These are phyloP conservation scores for Dermatemys mawii DNA, from an alignment of 2,113 vertebrate genomes.

Conservation along the genomic window DNA sequence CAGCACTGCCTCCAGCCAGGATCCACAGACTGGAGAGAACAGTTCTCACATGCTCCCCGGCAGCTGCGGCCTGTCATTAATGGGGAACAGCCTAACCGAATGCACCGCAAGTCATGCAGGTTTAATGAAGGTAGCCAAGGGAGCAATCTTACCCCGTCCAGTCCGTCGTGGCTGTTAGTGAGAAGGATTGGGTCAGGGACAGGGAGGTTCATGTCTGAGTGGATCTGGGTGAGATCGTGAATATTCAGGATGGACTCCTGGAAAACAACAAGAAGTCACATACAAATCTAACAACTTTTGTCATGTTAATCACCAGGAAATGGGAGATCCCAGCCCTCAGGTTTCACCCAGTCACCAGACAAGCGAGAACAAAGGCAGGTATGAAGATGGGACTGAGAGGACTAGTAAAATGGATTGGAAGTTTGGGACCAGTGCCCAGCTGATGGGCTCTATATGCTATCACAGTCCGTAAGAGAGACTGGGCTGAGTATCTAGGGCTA, in stretches of 20 bases:
- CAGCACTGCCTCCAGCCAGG: not conserved
- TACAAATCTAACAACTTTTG: not conserved
- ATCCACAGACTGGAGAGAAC: not conserved
- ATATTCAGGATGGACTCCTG: conserved; percentile 97
- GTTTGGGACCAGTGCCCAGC: not conserved
- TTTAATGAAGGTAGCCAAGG: conserved; percentile 35
- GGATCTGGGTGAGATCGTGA: conserved; percentile 94
- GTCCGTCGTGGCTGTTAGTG: conserved; percentile 93
- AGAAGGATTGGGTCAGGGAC: conserved; percentile 98
- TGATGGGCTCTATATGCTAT: not conserved
- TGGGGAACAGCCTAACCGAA: not conserved
- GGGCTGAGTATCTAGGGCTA: not conserved
- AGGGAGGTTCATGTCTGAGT: conserved; percentile 96
- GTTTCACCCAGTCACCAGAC: not conserved
- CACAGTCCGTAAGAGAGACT: not conserved
- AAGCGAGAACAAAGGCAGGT: not conserved
- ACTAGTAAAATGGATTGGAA: not conserved
- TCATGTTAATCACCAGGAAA: not conserved
- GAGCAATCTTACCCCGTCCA: conserved; percentile 88
- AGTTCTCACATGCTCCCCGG: not conserved
- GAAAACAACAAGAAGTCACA: conserved; percentile 4
- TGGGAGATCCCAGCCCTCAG: not conserved
- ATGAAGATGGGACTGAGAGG: fast-evolving
- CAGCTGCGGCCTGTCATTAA: not conserved
- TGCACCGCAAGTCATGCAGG: not conserved